Conservation (phyloP, 2,888 invertebrate genomes). For the Drosophila affinis region DNA sequence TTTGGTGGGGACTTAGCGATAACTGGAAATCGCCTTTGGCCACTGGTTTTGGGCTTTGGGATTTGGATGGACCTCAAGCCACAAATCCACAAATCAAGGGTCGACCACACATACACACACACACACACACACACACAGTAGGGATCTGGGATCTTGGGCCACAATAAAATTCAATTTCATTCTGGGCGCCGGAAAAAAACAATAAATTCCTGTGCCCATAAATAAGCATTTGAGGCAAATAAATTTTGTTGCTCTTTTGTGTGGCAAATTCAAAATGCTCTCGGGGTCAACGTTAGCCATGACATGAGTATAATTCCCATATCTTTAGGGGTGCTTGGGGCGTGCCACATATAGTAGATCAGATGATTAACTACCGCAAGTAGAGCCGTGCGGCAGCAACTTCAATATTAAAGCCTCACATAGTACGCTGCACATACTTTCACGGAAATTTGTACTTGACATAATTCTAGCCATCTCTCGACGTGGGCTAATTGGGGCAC, state of each 20-base stretch:
- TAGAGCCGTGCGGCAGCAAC: background rate
- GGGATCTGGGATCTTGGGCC: slow-evolving; percentile 1
- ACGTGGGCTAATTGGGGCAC: slow-evolving; percentile 57
- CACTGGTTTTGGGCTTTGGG: background rate
- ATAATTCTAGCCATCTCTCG: slow-evolving; percentile 13
- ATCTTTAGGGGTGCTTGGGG: slow-evolving; percentile 15
- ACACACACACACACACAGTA: slow-evolving; percentile 1
- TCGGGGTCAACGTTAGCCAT: slow-evolving; percentile 11
- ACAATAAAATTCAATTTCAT: slow-evolving; percentile 49
- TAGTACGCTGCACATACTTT: slow-evolving; percentile 5
- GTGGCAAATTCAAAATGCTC: background rate
- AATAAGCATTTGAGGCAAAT: slow-evolving; percentile 40
- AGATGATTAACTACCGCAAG: slow-evolving; percentile 9
- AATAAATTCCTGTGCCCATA: slow-evolving; percentile 33
- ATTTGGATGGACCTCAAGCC: background rate
- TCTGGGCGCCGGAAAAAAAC: slow-evolving; percentile 26
- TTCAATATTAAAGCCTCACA: slow-evolving; percentile 5
- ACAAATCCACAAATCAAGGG: slow-evolving; percentile 31
- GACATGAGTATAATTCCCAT: background rate
- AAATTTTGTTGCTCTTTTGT: slow-evolving; percentile 13
- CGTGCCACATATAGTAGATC: slow-evolving; percentile 24
- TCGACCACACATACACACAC: background rate
- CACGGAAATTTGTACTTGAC: slow-evolving; percentile 6
- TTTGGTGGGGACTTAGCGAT: background rate
- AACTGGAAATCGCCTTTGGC: slow-evolving; percentile 18